Base-by-base conservation (phyloP, 1,140 invertebrate species). In the Sycophaga agraensis region DNA sequence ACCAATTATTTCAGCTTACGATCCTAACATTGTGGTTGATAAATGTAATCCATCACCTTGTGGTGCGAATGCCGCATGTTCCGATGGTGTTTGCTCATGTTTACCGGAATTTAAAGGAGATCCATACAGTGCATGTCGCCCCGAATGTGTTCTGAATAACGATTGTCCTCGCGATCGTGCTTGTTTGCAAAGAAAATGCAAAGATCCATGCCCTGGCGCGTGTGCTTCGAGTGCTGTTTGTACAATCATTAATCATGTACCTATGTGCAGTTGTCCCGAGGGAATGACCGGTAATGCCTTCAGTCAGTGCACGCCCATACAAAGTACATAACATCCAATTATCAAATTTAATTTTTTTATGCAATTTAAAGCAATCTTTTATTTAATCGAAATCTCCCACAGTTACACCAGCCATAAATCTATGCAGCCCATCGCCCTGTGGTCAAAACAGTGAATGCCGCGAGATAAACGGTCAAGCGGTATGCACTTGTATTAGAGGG, bases 201-300 rank as follows among this genome's bases (percentile, higher is more conserved):
- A 80, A 46, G 82, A 91, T 74, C 89, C 89, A 8, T 92, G 90
- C 68, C 76, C 82, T 16, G 88, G 87, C 56, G 85, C 83, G 16
- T 90, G 91, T 70, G 91, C 89, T 28, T 70, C 82, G 42, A 88
- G 89, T 73, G 89, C 91, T 2, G 74, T 86, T 31, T 93, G 91
- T 69, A 82, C 83, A 64, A 88, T 91, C 2, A 76, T 89, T 6
- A 90, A 89, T 75, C 91, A 92, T 73, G 82, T 89, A 64, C 88
- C 90, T 12, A 85, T 89, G 59, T 93, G 91, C 67, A 84, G 81
- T 51, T 91, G 89, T 70, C 82, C 87, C 31, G 73, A 76, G 31
- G 87, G 84, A 59, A 90, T 83, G 70, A 84, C 83, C 6, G 90
- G 90, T 57, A 89, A 89, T 70, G 82, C 84, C 3, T 85, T 83